Percentiles rank a stretch among this genome's conserved stretches.
Conservation (phyloP, 2,113 vertebrate species). For the Danionella cerebrum region DNA sequence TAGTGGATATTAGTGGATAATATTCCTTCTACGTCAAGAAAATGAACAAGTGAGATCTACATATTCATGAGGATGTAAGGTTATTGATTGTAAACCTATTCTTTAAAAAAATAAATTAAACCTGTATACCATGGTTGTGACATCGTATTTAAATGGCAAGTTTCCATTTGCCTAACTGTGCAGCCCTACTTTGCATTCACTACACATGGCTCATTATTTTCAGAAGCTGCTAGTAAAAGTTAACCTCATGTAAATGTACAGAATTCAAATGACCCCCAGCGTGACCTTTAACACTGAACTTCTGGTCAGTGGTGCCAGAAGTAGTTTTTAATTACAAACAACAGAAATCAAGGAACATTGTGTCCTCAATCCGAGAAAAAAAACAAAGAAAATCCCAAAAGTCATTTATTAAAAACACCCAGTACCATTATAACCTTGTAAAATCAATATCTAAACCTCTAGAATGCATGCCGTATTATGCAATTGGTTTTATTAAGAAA, state of each 20-base stretch:
- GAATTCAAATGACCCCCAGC: not conserved
- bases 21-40: no score
- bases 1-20: no score
- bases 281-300: constrained; percentile 53
- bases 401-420: constrained; percentile 61
- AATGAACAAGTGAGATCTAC: no score
- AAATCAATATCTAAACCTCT: constrained; percentile 57
- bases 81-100: no score
- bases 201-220: not conserved
- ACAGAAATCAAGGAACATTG: constrained; percentile 65
- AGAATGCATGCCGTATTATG: constrained; percentile 70
- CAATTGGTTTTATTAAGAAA: constrained; percentile 49
- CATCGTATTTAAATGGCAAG: no score
- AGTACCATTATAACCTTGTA: constrained; percentile 60
- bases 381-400: constrained; percentile 57
- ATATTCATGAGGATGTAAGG: no score
- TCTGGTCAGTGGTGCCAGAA: constrained; percentile 59
- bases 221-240: not conserved
- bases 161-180: no score
- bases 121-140: no score
- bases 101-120: no score
- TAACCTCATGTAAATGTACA: constrained; percentile 6
- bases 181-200: not conserved
- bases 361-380: constrained; percentile 53
- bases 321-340: constrained; percentile 63